Evolutionary conservation across 2,113 vertebrate species (phyloP).

Genomic region (Balaeniceps rex): DNA sequence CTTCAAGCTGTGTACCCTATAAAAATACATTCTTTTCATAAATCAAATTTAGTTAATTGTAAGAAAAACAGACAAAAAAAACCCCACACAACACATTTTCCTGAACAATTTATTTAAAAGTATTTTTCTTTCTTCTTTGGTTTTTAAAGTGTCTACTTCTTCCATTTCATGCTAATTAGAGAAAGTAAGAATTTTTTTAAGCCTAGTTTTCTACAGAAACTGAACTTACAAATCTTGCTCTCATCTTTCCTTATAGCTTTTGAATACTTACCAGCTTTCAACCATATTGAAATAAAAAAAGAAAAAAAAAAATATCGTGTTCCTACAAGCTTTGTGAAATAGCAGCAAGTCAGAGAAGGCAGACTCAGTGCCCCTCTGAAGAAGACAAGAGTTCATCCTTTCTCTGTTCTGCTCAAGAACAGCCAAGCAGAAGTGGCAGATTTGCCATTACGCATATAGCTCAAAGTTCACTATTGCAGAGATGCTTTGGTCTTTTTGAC

Average conservation of each 20-base stretch:
- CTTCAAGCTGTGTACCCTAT: constrained; percentile 4
- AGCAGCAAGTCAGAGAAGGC: background rate
- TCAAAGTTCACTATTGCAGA: background rate
- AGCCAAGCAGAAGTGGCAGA: background rate
- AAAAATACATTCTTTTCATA: background rate
- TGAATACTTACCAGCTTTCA: background rate
- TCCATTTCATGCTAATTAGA: background rate
- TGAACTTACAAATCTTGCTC: background rate
- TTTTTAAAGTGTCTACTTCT: background rate
- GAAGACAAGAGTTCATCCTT: background rate
- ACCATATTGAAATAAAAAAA: background rate
- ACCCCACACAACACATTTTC: rapidly evolving
- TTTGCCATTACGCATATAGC: background rate
- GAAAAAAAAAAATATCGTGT: background rate
- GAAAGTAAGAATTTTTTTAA: background rate
- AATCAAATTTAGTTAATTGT: background rate
- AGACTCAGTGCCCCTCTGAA: background rate
- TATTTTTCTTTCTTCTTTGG: background rate
- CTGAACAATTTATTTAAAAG: background rate
- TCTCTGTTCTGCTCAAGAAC: background rate
- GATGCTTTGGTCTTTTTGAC: background rate
- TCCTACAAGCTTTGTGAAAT: background rate
- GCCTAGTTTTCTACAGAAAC: background rate
- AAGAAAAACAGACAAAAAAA: background rate
- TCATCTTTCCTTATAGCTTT: background rate